Conservation (phyloP, 2,797 vertebrate species). For the Paguma larvata region DNA sequence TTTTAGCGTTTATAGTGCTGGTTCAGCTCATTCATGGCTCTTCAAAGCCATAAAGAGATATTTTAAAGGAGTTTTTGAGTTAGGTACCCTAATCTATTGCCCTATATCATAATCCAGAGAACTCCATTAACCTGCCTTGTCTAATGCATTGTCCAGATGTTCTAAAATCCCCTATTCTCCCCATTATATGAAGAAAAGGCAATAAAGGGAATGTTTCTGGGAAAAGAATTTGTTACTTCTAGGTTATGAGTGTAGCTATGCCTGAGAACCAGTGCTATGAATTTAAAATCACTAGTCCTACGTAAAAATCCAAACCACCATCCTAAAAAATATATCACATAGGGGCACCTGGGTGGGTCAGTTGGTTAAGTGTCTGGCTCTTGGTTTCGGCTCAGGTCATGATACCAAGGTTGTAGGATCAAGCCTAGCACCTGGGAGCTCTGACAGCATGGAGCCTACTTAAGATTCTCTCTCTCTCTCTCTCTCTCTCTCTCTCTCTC, state of each 20-base stretch:
- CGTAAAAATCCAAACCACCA: background rate
- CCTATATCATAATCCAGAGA: background rate
- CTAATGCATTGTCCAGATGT: background rate
- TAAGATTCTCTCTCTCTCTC: too few relatives aligned
- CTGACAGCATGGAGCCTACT: too few relatives aligned
- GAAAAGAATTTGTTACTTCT: background rate
- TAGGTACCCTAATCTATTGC: background rate
- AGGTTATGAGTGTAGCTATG: background rate
- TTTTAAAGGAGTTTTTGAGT: constrained; percentile 5
- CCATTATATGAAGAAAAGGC: background rate
- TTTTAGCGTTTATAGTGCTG: background rate
- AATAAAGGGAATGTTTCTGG: background rate
- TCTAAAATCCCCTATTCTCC: background rate
- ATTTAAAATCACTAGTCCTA: background rate
- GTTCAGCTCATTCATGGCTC: background rate
- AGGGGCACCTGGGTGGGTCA: background rate
- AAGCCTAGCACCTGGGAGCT: too few relatives aligned
- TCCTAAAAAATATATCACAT: background rate
- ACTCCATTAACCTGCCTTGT: background rate
- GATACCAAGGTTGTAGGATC: too few relatives aligned
- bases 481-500: too few relatives aligned
- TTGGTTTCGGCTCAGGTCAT: too few relatives aligned
- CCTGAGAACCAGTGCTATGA: background rate
- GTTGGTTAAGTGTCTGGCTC: too few relatives aligned
- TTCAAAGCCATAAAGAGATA: background rate